Percentiles rank a stretch among this genome's conserved stretches.
These are phyloP conservation scores for Protonemura montana DNA, from an alignment of 2,888 invertebrate genomes.

Conservation along the genomic window DNA sequence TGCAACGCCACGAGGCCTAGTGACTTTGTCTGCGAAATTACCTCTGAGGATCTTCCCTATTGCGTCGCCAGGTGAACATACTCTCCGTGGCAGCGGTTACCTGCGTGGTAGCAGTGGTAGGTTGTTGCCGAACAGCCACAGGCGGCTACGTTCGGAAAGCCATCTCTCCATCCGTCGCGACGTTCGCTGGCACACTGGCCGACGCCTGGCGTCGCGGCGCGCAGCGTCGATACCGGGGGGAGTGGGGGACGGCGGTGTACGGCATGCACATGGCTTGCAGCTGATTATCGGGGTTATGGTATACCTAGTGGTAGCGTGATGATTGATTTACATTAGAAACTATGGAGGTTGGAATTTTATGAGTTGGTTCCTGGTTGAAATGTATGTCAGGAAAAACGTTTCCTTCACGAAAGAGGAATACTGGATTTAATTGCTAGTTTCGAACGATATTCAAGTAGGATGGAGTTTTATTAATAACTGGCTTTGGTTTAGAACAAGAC, in stretches of 20 bases:
- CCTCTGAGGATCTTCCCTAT: conserved; percentile 35
- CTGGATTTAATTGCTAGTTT: too few species aligned
- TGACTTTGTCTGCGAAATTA: neutral
- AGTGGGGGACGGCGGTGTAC: neutral
- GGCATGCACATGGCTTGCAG: neutral
- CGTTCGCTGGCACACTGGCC: neutral
- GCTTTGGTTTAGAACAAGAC: too few species aligned
- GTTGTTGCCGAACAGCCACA: conserved; percentile 91
- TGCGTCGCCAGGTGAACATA: conserved; percentile 40
- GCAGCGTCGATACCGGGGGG: neutral
- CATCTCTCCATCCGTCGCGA: conserved; percentile 82
- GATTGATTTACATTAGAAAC: neutral
- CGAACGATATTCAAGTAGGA: too few species aligned
- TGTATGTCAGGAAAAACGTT: neutral
- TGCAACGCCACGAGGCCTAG: too few species aligned
- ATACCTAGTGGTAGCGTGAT: neutral
- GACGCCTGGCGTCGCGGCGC: neutral
- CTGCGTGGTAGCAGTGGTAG: conserved; percentile 84
- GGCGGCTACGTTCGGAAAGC: conserved; percentile 83
- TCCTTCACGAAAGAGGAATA: too few species aligned
- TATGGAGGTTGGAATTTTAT: neutral
- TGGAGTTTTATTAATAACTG: too few species aligned
- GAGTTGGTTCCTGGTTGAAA: neutral
- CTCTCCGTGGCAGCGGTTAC: conserved; percentile 60
- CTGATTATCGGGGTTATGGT: neutral